Base-by-base conservation (phyloP, 2,888 invertebrate genomes). In the Drosophila austrosaltans region DNA sequence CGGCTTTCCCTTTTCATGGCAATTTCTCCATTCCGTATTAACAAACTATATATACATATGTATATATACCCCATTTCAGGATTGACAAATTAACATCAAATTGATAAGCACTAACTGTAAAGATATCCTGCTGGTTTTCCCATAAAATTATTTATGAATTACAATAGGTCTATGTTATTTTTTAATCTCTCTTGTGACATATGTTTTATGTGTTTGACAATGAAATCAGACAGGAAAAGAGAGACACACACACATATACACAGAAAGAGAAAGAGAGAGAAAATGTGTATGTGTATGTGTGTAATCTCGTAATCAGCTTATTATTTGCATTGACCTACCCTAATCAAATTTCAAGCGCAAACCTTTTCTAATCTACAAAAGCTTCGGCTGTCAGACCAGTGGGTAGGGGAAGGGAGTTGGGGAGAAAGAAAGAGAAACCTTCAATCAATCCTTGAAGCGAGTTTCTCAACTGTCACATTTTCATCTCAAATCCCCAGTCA, bases 401-500 rank as follows among this genome's bases (percentile, higher is more conserved):
- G 36, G 6, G 30, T 30, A 59, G 69, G 53, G 83, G 65, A 75
- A 10, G 36, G 36, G 36, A 8, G 10, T 36, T 16, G 16, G 16
- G 16, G 16, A 16, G 16, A 16, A 16, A 16, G 16, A 16, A 16
- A 16, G 16, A 16, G 16, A 83, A 87, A 84, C 84, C 84, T 82
- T 87, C 87, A 77, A 82, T 82, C 87, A 82, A 82, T 77, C 73
- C 71, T 75, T 75, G 77, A 69, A 81, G 77, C 69, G 79, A 79
- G 87, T 81, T 79, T 63, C 79, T 84, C 84, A 87, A 82, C 82
- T 84, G 84, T 82, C 82, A 79, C 82, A 76, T 79, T 82, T 74
- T 79, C 69, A 77, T 71, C 77, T 57, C 67, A 87, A 82, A 78
- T 84, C 87, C 87, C 87, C 77, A 83, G 85, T 85, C 82, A 79